Percentiles rank a stretch among this genome's conserved stretches.
Evolutionary conservation across 2,888 invertebrate genomes (phyloP).

Genomic region (Heliconius erato): DNA sequence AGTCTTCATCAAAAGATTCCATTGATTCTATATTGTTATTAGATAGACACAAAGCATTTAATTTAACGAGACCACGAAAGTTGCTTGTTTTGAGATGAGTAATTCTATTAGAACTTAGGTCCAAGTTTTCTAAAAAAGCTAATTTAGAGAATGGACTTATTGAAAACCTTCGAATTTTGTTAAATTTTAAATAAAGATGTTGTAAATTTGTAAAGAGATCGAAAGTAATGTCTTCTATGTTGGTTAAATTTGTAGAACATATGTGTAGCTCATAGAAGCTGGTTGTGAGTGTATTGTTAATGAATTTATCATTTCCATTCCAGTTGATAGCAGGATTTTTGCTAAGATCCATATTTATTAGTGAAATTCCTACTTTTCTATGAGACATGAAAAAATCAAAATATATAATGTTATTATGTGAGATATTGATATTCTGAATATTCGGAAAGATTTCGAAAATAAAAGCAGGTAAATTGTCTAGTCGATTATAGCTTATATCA

Average conservation of each 20-base stretch:
- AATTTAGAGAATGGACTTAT: slow-evolving; percentile 93
- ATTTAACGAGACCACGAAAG: slow-evolving; percentile 90
- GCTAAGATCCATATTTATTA: slow-evolving; percentile 78
- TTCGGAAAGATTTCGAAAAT: slow-evolving; percentile 79
- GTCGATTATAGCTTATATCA: slow-evolving; percentile 77
- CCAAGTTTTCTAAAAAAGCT: slow-evolving; percentile 90
- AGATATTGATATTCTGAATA: slow-evolving; percentile 77
- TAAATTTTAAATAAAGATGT: slow-evolving; percentile 91
- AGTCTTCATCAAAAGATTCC: slow-evolving; percentile 92
- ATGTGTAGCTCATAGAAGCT: slow-evolving; percentile 80
- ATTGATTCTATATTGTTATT: slow-evolving; percentile 93
- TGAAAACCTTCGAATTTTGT: slow-evolving; percentile 91
- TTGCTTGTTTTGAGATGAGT: slow-evolving; percentile 93
- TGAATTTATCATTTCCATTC: slow-evolving; percentile 64
- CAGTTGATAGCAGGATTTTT: slow-evolving; percentile 76
- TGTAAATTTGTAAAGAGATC: slow-evolving; percentile 90
- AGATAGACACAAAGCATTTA: slow-evolving; percentile 93
- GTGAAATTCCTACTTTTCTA: slow-evolving; percentile 66
- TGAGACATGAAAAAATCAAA: slow-evolving; percentile 74
- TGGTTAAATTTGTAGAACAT: slow-evolving; percentile 76
- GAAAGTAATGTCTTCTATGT: slow-evolving; percentile 89
- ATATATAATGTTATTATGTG: slow-evolving; percentile 74
- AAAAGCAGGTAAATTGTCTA: slow-evolving; percentile 69
- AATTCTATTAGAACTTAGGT: slow-evolving; percentile 92
- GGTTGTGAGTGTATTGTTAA: slow-evolving; percentile 73